Conservation (phyloP, 53 echinoderm and acorn worm species). For the Hippasteria phrygiana region DNA sequence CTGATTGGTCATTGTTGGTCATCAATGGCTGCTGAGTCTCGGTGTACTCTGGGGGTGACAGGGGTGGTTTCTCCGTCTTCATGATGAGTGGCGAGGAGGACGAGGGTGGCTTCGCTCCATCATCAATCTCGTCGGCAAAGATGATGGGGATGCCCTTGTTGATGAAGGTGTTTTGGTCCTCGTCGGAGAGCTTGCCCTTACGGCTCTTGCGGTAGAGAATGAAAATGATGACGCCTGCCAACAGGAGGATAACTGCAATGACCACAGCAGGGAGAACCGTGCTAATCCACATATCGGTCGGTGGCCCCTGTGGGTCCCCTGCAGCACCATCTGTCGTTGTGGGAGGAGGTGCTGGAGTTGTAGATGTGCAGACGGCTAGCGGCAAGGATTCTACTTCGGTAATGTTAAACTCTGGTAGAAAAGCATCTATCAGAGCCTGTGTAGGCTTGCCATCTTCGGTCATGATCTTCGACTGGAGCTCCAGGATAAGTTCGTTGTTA, state of each 20-base stretch:
- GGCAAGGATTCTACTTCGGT: conserved; percentile 86
- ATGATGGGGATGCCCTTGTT: conserved; percentile 99
- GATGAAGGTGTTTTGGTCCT: conserved; percentile 98
- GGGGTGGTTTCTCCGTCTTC: conserved; percentile 95
- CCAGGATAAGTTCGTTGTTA: conserved; percentile 78
- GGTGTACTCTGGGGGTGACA: conserved; percentile 95
- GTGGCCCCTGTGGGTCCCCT: conserved; percentile 4
- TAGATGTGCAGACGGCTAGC: conserved; percentile 77
- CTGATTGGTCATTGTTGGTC: conserved; percentile 54
- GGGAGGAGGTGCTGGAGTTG: conserved; percentile 50
- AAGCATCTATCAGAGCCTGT: conserved; percentile 88
- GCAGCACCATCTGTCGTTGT: conserved; percentile 43
- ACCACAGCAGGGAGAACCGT: conserved; percentile 90
- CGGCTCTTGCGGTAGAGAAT: conserved; percentile 90
- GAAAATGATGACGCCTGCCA: conserved; percentile 87
- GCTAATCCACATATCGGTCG: conserved; percentile 84
- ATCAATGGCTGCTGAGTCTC: conserved; percentile 92
- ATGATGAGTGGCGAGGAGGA: conserved; percentile 93
- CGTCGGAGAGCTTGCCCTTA: conserved; percentile 98
- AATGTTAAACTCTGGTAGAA: conserved; percentile 82
- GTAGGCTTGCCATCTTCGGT: conserved; percentile 85
- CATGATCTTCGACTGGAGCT: conserved; percentile 87
- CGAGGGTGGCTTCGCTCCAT: conserved; percentile 89
- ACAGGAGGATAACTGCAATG: conserved; percentile 82
- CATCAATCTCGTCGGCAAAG: conserved; percentile 93